Evolutionary conservation across 2,888 invertebrate genomes (phyloP).

Genomic region (Eupithecia exiguata): DNA sequence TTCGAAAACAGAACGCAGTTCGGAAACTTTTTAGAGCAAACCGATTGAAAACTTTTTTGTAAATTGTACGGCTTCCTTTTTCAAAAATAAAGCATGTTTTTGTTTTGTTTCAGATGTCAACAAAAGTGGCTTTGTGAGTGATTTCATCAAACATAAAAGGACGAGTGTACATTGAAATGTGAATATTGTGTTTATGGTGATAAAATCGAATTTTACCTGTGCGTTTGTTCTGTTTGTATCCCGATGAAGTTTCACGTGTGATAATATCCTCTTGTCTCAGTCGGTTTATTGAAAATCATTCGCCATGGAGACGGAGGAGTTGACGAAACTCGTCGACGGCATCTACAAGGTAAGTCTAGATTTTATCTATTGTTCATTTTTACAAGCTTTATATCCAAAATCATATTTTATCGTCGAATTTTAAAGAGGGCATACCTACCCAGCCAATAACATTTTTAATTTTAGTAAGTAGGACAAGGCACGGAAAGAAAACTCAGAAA

Average conservation of each 20-base stretch:
- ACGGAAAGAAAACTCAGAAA: not conserved
- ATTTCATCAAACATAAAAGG: slow-evolving; percentile 58
- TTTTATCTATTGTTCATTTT: not conserved
- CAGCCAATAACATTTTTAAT: not conserved
- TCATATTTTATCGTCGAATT: not conserved
- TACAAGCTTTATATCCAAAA: not conserved
- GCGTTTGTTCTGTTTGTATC: slow-evolving; percentile 59
- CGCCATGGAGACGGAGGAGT: slow-evolving; percentile 93
- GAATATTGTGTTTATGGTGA: slow-evolving; percentile 74
- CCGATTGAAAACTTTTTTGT: slow-evolving; percentile 2
- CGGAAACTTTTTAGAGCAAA: slow-evolving; percentile 11
- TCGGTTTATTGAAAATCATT: slow-evolving; percentile 68
- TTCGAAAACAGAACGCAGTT: slow-evolving; percentile 26
- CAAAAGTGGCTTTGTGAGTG: slow-evolving; percentile 72
- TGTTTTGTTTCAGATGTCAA: slow-evolving; percentile 80
- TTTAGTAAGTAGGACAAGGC: not conserved
- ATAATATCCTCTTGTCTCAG: slow-evolving; percentile 60
- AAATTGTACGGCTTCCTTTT: not conserved
- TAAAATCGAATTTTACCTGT: slow-evolving; percentile 69
- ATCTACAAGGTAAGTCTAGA: slow-evolving; percentile 92
- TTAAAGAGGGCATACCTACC: not conserved
- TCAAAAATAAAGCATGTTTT: slow-evolving; percentile 40
- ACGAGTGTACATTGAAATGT: slow-evolving; percentile 74
- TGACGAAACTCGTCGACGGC: slow-evolving; percentile 94
- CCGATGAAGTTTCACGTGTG: slow-evolving; percentile 79